Percentiles rank a stretch among this genome's conserved stretches.
Evolutionary conservation across 2,888 invertebrate species (phyloP).

Genomic region (Sesia bembeciformis): DNA sequence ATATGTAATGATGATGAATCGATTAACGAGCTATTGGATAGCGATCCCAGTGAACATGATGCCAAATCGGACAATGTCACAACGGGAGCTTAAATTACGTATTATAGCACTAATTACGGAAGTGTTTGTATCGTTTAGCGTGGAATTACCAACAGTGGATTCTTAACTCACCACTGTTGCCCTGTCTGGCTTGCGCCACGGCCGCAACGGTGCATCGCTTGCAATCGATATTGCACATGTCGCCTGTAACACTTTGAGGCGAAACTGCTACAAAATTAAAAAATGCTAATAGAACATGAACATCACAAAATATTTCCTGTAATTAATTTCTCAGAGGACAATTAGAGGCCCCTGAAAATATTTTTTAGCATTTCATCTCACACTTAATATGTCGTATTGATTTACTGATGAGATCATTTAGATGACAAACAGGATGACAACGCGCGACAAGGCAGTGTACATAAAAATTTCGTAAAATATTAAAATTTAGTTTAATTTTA

Average conservation of each 20-base stretch:
- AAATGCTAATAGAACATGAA: neutral
- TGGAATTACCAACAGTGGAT: conserved; percentile 1
- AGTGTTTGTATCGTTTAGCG: conserved; percentile 9
- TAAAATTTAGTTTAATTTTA: no score
- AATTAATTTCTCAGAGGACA: neutral
- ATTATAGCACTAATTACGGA: neutral
- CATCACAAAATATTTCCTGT: neutral
- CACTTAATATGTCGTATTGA: no score
- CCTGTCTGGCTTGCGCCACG: conserved; percentile 42
- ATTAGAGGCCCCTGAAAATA: no score
- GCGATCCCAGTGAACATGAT: conserved; percentile 6
- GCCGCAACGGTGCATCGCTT: conserved; percentile 56
- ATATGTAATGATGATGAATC: conserved; percentile 15
- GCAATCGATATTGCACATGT: conserved; percentile 45
- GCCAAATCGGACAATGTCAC: conserved; percentile 2
- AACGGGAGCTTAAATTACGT: neutral
- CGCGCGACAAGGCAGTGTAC: no score
- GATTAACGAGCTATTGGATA: conserved; percentile 9
- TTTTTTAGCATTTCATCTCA: no score
- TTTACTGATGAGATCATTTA: no score
- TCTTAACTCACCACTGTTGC: conserved; percentile 54
- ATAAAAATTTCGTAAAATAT: no score
- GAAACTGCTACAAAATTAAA: conserved; percentile 35
- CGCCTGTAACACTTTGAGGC: conserved; percentile 41
- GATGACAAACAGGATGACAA: no score